phyloP scores from a whole-genome alignment of 2,888 invertebrate genomes.

The Agrotis segetum region DNA sequence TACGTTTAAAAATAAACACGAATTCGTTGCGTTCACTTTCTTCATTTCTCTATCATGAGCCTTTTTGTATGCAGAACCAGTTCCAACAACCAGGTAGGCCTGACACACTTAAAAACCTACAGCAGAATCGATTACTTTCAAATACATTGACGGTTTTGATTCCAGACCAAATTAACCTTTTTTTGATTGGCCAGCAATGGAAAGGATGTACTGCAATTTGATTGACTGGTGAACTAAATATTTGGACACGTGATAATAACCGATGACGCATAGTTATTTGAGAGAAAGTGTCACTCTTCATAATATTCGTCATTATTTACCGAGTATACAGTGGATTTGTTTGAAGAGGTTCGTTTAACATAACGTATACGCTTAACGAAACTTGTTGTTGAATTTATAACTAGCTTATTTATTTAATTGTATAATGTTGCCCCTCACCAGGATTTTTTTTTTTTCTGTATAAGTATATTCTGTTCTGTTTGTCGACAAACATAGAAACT shows the following conservation, averaged over 20 bases:
- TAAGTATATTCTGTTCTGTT: no score
- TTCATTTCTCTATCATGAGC: constrained; percentile 72
- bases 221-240: constrained; percentile 39
- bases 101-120: constrained; percentile 73
- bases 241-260: constrained; percentile 52
- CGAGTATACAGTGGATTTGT: constrained; percentile 51
- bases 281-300: constrained; percentile 76
- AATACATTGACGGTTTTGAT: constrained; percentile 65
- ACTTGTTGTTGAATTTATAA: constrained; percentile 1
- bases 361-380: neutral
- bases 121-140: constrained; percentile 30
- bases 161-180: constrained; percentile 1
- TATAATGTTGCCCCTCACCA: neutral
- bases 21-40: constrained; percentile 80
- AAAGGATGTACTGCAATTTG: constrained; percentile 13
- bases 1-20: constrained; percentile 58
- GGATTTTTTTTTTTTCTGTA: no score
- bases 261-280: constrained; percentile 65
- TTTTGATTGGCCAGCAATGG: constrained; percentile 53
- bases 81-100: constrained; percentile 64
- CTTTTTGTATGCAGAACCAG: constrained; percentile 81
- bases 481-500: no score
- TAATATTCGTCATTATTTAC: constrained; percentile 67
- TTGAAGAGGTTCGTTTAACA: constrained; percentile 1
- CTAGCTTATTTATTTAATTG: neutral